phyloP scores from a whole-genome alignment of 2,888 invertebrate genomes.

The Zootermopsis nevadensis region DNA sequence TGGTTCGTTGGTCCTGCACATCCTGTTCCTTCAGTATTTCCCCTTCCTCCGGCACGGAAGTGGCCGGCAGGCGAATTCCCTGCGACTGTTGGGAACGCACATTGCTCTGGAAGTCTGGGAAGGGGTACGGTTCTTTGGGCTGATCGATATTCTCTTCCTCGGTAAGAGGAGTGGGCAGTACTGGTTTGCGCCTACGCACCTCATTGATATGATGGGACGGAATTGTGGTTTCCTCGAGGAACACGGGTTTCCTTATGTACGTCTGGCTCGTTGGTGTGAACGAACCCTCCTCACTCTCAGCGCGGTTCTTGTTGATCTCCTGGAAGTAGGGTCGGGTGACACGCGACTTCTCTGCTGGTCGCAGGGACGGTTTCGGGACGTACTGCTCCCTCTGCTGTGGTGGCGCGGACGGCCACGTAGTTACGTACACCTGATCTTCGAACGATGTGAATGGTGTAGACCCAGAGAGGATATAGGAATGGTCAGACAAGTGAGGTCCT shows the following conservation, averaged over 20 bases:
- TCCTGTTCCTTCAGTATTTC: background rate
- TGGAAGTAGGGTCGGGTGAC: background rate
- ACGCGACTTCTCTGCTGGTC: background rate
- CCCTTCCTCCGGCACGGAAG: background rate
- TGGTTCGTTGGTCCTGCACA: background rate
- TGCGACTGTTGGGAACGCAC: conserved; percentile 34
- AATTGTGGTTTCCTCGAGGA: background rate
- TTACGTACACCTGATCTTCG: background rate
- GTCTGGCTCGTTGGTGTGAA: background rate
- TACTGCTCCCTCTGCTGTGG: background rate
- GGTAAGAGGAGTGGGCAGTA: conserved; percentile 19
- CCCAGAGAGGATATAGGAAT: background rate
- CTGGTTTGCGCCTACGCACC: background rate
- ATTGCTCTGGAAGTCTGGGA: conserved; percentile 19
- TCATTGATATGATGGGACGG: conserved; percentile 14
- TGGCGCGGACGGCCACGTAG: conserved; percentile 4
- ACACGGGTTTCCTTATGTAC: background rate
- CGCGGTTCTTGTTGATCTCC: background rate
- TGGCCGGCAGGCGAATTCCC: background rate
- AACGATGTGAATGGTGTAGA: background rate
- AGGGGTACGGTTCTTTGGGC: background rate
- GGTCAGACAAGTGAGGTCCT: background rate
- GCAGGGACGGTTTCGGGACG: background rate
- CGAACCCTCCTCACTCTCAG: background rate
- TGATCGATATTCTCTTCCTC: background rate